A percentile compares a stretch with the other conserved stretches of the same genome.
Conservation (phyloP, 2,797 vertebrate species). For the Lepidocolaptes lacrymiger region DNA sequence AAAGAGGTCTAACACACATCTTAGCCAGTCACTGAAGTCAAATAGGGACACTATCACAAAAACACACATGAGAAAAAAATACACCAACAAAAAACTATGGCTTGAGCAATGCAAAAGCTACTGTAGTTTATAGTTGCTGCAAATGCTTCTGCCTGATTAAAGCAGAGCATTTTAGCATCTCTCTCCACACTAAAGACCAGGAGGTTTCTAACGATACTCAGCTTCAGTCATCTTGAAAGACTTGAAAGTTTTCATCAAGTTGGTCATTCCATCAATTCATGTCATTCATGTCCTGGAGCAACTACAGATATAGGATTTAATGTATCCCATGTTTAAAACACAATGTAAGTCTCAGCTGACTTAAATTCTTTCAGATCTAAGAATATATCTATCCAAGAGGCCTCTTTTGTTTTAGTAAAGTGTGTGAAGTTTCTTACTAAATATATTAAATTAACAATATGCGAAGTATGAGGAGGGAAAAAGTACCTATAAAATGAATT, state of each 20-base stretch:
- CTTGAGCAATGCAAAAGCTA: not conserved
- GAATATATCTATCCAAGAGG: not conserved
- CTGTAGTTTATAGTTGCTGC: not conserved
- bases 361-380: not conserved
- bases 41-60: not conserved
- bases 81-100: too few relatives aligned
- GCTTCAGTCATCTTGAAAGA: not conserved
- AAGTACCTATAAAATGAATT: too few relatives aligned
- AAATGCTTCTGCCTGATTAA: not conserved
- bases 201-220: not conserved
- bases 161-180: not conserved
- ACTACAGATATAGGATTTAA: not conserved
- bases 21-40: not conserved
- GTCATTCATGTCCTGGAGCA: not conserved
- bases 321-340: not conserved
- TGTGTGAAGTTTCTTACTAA: not conserved
- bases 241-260: not conserved
- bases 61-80: not conserved
- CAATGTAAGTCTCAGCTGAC: not conserved
- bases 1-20: not conserved
- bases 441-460: not conserved
- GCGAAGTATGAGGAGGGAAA: not conserved
- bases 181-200: not conserved
- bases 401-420: not conserved
- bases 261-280: not conserved